These are phyloP conservation scores for Matsumyia berberina DNA, from an alignment of 2,888 invertebrate species.

Conservation along the genomic window DNA sequence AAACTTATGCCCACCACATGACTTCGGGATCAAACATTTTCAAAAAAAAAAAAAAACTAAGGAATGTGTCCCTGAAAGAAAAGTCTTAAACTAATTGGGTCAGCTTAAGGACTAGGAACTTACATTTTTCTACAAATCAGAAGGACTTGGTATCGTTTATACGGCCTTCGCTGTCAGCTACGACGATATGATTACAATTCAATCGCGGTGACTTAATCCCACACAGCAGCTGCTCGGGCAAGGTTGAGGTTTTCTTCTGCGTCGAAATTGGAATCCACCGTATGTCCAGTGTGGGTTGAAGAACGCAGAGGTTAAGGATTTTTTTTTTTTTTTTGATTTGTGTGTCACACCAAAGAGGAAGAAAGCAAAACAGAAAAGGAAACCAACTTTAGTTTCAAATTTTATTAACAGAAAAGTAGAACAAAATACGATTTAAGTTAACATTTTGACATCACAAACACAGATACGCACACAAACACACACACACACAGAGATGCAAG, in stretches of 20 bases:
- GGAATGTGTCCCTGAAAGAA: neutral
- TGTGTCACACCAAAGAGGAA: constrained; percentile 23
- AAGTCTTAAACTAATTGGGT: constrained; percentile 3
- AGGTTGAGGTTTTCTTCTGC: constrained; percentile 42
- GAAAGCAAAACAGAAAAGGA: constrained; percentile 34
- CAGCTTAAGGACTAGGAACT: constrained; percentile 42
- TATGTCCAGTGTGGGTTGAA: constrained; percentile 12
- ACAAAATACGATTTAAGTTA: constrained; percentile 42
- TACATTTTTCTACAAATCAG: constrained; percentile 64
- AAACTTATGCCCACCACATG: neutral
- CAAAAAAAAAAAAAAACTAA: neutral
- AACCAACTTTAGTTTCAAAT: constrained; percentile 37
- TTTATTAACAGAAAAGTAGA: constrained; percentile 35
- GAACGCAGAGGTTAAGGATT: neutral
- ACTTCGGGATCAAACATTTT: constrained; percentile 2
- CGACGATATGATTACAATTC: constrained; percentile 57
- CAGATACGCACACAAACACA: constrained; percentile 45
- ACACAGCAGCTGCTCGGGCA: constrained; percentile 58
- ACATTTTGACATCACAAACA: constrained; percentile 66
- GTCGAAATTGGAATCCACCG: constrained; percentile 21
- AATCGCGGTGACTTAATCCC: constrained; percentile 55
- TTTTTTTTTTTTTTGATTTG: constrained; percentile 5
- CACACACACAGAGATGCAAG: constrained; percentile 12
- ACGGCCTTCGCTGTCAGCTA: constrained; percentile 58
- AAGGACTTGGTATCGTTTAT: constrained; percentile 45